A percentile compares a stretch with the other conserved stretches of the same genome.
phyloP scores from a whole-genome alignment of 2,888 invertebrate genomes.

The Campoletis raptor region DNA sequence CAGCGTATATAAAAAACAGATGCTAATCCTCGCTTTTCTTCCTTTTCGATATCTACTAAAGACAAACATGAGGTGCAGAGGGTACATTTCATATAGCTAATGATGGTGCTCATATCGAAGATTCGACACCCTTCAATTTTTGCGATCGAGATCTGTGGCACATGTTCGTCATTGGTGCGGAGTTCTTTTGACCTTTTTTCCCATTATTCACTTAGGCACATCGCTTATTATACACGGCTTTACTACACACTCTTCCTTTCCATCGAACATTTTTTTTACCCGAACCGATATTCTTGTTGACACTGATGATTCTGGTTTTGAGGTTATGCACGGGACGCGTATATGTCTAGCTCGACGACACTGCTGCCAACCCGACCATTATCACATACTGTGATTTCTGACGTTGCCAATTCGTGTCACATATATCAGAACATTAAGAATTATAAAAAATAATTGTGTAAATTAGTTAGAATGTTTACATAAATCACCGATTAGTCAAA shows the following conservation, averaged over 20 bases:
- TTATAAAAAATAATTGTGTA: background rate
- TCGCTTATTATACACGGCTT: background rate
- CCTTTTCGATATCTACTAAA: too few relatives aligned
- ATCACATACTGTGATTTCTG: background rate
- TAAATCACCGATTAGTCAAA: background rate
- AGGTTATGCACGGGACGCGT: background rate
- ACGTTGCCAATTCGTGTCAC: background rate
- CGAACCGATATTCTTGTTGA: background rate
- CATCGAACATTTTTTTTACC: background rate
- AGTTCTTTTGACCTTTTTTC: background rate
- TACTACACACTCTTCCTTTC: background rate
- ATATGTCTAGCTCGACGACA: background rate
- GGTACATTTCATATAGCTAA: background rate
- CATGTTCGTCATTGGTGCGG: background rate
- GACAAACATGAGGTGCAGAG: too few relatives aligned
- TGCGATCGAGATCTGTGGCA: background rate
- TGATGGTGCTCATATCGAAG: background rate
- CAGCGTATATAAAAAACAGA: too few relatives aligned
- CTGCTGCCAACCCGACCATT: background rate
- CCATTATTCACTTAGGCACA: background rate
- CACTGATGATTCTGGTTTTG: background rate
- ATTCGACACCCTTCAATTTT: background rate
- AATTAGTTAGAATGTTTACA: background rate
- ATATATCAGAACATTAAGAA: background rate
- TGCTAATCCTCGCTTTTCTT: too few relatives aligned